A percentile compares a stretch with the other conserved stretches of the same genome.
Conservation (phyloP, 2,797 vertebrate genomes). For the Anguilla megastoma region DNA sequence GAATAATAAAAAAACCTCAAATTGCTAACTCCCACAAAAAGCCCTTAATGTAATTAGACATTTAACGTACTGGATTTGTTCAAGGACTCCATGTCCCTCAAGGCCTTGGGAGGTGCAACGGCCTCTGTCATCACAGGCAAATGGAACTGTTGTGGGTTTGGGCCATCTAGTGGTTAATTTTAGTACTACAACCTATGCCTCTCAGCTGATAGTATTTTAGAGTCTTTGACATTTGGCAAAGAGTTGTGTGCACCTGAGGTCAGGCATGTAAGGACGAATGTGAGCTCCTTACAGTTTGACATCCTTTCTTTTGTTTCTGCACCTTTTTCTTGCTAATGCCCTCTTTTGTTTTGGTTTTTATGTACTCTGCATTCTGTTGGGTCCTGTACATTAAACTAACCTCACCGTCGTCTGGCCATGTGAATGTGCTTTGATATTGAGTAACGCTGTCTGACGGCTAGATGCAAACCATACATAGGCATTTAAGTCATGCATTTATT, state of each 20-base stretch:
- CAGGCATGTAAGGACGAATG: too few relatives aligned
- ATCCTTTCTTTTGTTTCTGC: too few relatives aligned
- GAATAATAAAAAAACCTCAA: neutral
- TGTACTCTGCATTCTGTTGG: too few relatives aligned
- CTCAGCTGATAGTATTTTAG: neutral
- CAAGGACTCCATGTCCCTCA: neutral
- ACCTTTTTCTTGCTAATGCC: too few relatives aligned
- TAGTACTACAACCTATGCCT: slow-evolving; percentile 9
- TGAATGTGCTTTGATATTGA: too few relatives aligned
- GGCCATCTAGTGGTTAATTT: neutral
- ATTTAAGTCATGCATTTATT: too few relatives aligned
- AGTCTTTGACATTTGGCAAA: neutral
- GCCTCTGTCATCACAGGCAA: neutral
- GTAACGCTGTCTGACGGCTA: too few relatives aligned
- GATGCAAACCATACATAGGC: too few relatives aligned
- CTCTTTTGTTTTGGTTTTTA: too few relatives aligned
- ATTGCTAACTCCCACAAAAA: neutral
- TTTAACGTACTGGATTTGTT: neutral
- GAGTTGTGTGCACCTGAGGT: neutral
- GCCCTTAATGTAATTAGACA: neutral
- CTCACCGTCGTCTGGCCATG: too few relatives aligned
- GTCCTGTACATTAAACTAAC: too few relatives aligned
- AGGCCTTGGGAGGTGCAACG: neutral
- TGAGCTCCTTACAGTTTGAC: too few relatives aligned
- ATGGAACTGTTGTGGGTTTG: neutral